Evolutionary conservation across 1,140 invertebrate genomes (phyloP), one percentile per base, ranked within the genome.

Genomic region (Ips typographus): DNA sequence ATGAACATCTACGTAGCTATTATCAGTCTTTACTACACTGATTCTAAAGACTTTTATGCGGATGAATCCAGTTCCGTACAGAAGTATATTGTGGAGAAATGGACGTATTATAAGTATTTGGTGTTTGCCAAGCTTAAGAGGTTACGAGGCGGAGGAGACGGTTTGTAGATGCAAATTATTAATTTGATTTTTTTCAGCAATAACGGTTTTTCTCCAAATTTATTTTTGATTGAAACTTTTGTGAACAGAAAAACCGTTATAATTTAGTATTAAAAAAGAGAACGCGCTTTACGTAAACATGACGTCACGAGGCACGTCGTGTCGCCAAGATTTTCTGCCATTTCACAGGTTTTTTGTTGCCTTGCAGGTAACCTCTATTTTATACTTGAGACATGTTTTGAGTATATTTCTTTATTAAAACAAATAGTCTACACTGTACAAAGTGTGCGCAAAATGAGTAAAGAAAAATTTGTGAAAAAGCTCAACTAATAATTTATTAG

Each of bases 1-100:
- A 40, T 62, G 5, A 72, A 52, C 1, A n/a, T 72, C 22, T 76
- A 75, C 53, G 61, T 76, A 36, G 62, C 68, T 38, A 71, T 74
- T 6, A 69, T 76, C 47, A 75, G 65, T 2, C 53, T 72, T 3
- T 69, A 61, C 53, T 76, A 74, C 51, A 58, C 59, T 1, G 56
- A 74, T 49, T 64, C 73, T 1, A 68, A 70, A 42, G 40, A 63
- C 4, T 65, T 40, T 66, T 73, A 68, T 61, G 70, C 65, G 1
- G 63, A 71, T 6, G 55, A 68, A 3, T 5, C 65, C 36, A 58
- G 52, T 2, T n/a, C 38, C 3, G 56, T 74, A 1, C 6, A 66
- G 7, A 49, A 68, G 40, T 74, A 68, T 41, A 7, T 74, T 8
- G 40, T 49, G 8, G 58, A 72, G 3, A 71, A 74, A 44, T 72